phyloP scores from a whole-genome alignment of 2,888 invertebrate species.

The Agrotis exclamationis region DNA sequence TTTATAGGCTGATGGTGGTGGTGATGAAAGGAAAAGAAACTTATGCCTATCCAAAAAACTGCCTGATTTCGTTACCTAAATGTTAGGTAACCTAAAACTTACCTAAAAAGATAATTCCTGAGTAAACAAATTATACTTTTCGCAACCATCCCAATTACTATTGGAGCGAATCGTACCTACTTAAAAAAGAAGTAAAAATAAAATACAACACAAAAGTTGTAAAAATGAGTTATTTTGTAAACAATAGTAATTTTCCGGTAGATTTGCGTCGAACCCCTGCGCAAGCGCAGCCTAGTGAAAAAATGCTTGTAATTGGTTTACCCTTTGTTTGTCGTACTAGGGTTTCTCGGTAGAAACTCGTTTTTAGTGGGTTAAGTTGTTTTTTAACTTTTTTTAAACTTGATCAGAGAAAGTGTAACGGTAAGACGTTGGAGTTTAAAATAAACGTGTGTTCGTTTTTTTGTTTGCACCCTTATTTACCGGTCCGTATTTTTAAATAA shows the following conservation, averaged over 20 bases:
- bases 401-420: neutral
- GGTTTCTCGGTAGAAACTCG: constrained; percentile 26
- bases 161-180: constrained; percentile 52
- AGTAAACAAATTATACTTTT: constrained; percentile 59
- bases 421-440: neutral
- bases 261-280: constrained; percentile 79
- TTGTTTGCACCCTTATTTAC: neutral
- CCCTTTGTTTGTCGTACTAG: constrained; percentile 62
- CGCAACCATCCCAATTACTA: constrained; percentile 69
- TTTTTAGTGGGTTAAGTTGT: neutral
- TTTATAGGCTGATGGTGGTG: too few species aligned
- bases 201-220: constrained; percentile 30
- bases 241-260: constrained; percentile 89
- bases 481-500: neutral
- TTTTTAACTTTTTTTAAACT: neutral
- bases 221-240: constrained; percentile 87
- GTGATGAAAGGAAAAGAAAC: too few species aligned
- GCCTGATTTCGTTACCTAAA: constrained; percentile 18
- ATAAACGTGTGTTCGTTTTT: neutral
- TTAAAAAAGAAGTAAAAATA: constrained; percentile 30
- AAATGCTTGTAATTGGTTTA: constrained; percentile 71
- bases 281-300: constrained; percentile 73
- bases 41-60: neutral
- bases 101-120: constrained; percentile 3
- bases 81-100: constrained; percentile 22